Conservation (phyloP, 2,797 vertebrate genomes). For the Hippocampus kuda region DNA sequence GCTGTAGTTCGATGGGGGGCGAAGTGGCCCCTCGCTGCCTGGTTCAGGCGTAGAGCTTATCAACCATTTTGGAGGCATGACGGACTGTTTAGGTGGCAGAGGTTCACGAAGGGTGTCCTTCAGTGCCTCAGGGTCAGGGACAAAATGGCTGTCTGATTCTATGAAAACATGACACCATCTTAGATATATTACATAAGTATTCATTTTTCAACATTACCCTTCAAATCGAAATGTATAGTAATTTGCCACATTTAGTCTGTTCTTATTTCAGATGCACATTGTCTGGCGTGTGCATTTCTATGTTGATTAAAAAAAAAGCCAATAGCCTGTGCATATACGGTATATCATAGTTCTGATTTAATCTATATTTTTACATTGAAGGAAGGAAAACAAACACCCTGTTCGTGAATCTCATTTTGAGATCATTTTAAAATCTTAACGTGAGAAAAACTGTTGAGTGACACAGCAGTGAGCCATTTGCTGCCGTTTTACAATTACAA, state of each 20-base stretch:
- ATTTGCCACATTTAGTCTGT: not conserved
- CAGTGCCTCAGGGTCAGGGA: conserved; percentile 65
- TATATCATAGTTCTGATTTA: not conserved
- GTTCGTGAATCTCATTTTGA: conserved; percentile 14
- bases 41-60: conserved; percentile 71
- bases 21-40: conserved; percentile 55
- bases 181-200: not conserved
- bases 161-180: conserved; percentile 21
- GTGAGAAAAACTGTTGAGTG: conserved; percentile 23
- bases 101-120: conserved; percentile 71
- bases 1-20: conserved; percentile 57
- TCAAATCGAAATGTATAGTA: not conserved
- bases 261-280: not conserved
- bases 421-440: not conserved
- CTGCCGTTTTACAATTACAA: conserved; percentile 29
- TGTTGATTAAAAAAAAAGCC: not conserved
- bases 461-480: conserved; percentile 23
- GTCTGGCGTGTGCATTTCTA: no score
- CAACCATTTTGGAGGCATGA: conserved; percentile 84
- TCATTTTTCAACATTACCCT: not conserved
- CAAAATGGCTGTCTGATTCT: conserved; percentile 75
- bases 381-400: not conserved
- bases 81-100: conserved; percentile 69
- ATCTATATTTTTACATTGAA: not conserved
- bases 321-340: not conserved